These are phyloP conservation scores for Rhadina sibilatrix DNA, from an alignment of 2,113 vertebrate genomes.

Conservation along the genomic window DNA sequence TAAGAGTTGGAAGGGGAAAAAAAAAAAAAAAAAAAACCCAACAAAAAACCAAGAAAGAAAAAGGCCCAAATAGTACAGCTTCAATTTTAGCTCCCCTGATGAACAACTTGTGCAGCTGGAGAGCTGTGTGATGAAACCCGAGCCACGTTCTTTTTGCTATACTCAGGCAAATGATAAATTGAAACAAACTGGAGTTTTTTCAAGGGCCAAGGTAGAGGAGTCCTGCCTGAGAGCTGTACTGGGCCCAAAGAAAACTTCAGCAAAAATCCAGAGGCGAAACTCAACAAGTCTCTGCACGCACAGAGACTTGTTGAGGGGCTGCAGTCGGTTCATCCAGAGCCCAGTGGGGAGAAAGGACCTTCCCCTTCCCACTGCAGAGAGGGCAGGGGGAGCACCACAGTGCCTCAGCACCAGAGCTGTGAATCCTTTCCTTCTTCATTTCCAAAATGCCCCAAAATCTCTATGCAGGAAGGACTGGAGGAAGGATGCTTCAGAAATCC, in stretches of 20 bases:
- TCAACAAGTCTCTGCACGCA: not conserved
- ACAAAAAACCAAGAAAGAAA: not conserved
- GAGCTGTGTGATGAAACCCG: not conserved
- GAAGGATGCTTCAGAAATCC: not conserved
- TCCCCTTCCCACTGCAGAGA: not conserved
- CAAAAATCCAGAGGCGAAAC: conserved; percentile 22
- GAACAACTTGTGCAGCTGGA: conserved; percentile 30
- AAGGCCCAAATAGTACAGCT: not conserved
- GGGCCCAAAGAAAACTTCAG: conserved; percentile 2
- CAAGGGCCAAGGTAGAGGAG: not conserved
- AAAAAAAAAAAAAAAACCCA: too few species aligned
- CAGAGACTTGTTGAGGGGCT: too few species aligned
- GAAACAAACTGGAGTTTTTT: not conserved
- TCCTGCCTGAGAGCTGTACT: not conserved
- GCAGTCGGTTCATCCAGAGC: too few species aligned
- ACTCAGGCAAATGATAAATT: conserved; percentile 26
- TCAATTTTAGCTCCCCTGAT: not conserved
- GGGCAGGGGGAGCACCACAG: not conserved
- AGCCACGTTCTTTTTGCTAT: conserved; percentile 9
- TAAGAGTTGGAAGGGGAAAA: not conserved
- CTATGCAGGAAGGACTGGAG: not conserved
- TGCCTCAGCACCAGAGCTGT: not conserved
- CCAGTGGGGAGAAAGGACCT: rapidly evolving
- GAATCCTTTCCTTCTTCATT: not conserved
- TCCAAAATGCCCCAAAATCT: not conserved